A percentile compares a stretch with the other conserved stretches of the same genome.
Evolutionary conservation across 2,797 vertebrate genomes (phyloP).

Genomic region (Clarias fuscus): DNA sequence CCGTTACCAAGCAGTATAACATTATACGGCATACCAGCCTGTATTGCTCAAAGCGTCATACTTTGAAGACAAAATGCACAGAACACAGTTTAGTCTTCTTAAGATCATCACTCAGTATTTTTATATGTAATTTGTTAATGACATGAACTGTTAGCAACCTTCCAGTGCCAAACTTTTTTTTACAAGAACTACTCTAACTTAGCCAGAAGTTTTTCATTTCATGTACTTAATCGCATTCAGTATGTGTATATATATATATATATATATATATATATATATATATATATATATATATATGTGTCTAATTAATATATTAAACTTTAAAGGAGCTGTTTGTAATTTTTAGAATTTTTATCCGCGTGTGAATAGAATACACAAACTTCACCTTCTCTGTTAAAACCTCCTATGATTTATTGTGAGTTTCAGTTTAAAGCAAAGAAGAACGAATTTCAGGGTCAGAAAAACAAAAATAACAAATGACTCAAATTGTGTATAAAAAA

Average conservation of each 20-base stretch:
- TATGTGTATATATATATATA: neutral
- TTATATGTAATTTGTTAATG: conserved; percentile 21
- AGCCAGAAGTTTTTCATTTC: conserved; percentile 15
- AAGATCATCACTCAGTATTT: conserved; percentile 37
- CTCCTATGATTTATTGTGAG: neutral
- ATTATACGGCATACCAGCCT: conserved; percentile 18
- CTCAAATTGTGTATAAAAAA: neutral
- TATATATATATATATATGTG: too few relatives aligned
- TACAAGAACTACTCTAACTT: conserved; percentile 14
- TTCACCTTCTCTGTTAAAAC: neutral
- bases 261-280: too few relatives aligned
- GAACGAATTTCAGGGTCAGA: neutral
- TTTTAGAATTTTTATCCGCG: neutral
- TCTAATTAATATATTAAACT: conserved; percentile 25
- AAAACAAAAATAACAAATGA: neutral
- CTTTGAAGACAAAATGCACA: conserved; percentile 12
- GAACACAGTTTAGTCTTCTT: neutral
- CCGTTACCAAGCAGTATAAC: conserved; percentile 45
- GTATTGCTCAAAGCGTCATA: neutral
- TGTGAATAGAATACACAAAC: neutral
- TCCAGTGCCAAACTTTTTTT: conserved; percentile 44
- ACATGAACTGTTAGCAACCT: conserved; percentile 28
- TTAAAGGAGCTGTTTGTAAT: neutral
- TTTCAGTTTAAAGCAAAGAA: neutral
- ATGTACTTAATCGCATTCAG: neutral